Evolutionary conservation across 1,140 invertebrate species (phyloP), one percentile per base, ranked within the genome.

Genomic region (Parapsyche elsis): DNA sequence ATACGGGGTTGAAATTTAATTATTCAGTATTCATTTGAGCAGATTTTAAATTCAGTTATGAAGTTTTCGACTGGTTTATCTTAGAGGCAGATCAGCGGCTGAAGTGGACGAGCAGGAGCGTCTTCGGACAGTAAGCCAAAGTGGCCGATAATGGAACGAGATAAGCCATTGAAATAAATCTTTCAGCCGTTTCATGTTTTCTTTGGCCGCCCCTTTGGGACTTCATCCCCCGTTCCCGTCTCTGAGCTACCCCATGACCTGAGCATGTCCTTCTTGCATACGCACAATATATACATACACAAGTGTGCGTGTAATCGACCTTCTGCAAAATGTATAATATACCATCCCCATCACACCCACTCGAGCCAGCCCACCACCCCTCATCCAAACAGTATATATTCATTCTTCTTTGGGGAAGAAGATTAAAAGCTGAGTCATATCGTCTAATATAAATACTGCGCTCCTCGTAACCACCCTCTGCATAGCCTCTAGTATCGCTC

Each of bases 131-230:
- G 16, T 79, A 74, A 79, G 78, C 71, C 78, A 79, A 79, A 79
- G 78, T 78, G 70, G 67, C 73, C 61, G 61, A 74, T 78, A 81
- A 78, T 71, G 80, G 76, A 74, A 78, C n/a, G 75, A 81, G 80
- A 78, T 81, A 78, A 81, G 76, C 80, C 75, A 78, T 81, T 78
- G 80, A 81, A 76, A 71, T 81, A 76, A 76, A 81, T 78, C 80
- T 81, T 70, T 78, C 67, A 73, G 70, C 76, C 74, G 80, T 45
- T 67, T 81, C 71, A 45, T 81, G 76, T 78, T 81, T 81, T 81
- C 80, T 81, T 81, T 78, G 30, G 76, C 46, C 67, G 19, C 14
- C 45, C 49, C 64, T 49, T 74, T 9, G 49, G 71, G 38, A 45
- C 71, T 79, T 57, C 57, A 14, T 46, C 73, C 44, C 53, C 74